Conservation (phyloP, 2,888 invertebrate species). For the Tinea trinotella region DNA sequence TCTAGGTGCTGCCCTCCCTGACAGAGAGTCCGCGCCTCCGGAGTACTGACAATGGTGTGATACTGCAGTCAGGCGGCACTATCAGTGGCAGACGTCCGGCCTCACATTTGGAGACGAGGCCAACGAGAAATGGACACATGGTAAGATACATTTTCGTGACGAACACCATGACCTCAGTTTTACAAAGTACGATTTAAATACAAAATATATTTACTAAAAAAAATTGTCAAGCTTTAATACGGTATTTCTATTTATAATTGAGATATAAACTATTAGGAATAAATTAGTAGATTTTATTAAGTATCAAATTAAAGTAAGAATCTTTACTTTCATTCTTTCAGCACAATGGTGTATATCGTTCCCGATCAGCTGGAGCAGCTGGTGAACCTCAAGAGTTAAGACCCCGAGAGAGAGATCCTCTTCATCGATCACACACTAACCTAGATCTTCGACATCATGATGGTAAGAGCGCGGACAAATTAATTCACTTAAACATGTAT, state of each 20-base stretch:
- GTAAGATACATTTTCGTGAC: no score
- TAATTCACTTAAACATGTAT: no score
- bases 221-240: no score
- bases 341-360: conserved; percentile 54
- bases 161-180: no score
- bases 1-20: conserved; percentile 80
- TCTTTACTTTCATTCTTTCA: no score
- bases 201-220: no score
- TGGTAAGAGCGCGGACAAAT: conserved; percentile 38
- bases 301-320: no score
- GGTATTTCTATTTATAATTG: no score
- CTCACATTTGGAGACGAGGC: conserved; percentile 34
- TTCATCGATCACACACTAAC: conserved; percentile 64
- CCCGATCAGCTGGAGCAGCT: conserved; percentile 51
- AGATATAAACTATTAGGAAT: no score
- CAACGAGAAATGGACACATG: conserved; percentile 48
- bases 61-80: conserved; percentile 86
- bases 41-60: conserved; percentile 86
- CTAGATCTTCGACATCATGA: conserved; percentile 54
- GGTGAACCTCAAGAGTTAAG: conserved; percentile 41
- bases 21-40: conserved; percentile 78
- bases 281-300: no score
- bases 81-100: conserved; percentile 78
- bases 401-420: conserved; percentile 51
- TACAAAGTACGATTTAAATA: no score